phyloP scores from a whole-genome alignment of 2,113 vertebrate species.

The Anolis sagrei region DNA sequence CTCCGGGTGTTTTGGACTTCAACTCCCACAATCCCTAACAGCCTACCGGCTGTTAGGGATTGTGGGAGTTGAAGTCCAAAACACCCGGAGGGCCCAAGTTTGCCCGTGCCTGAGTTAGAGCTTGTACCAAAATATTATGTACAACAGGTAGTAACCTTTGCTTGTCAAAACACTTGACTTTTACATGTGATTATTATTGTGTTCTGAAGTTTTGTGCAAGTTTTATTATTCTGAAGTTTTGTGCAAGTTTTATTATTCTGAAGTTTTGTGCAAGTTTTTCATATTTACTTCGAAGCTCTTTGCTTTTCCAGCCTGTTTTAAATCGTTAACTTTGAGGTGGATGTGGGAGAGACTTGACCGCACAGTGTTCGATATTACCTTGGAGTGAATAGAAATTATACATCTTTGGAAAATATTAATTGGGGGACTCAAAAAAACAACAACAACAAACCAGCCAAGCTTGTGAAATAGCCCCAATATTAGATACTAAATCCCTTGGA shows the following conservation, averaged over 20 bases:
- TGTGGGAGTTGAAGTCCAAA: too few relatives aligned
- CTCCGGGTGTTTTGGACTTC: too few relatives aligned
- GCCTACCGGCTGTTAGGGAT: too few relatives aligned
- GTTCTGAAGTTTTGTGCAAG: not conserved
- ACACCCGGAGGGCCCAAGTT: too few relatives aligned
- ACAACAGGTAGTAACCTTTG: accelerated
- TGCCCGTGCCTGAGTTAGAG: too few relatives aligned
- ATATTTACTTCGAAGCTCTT: constrained; percentile 55
- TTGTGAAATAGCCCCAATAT: not conserved
- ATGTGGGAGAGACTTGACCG: constrained; percentile 15
- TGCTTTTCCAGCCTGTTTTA: constrained; percentile 69
- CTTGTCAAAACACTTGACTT: not conserved
- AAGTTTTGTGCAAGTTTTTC: constrained; percentile 25
- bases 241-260: too few relatives aligned
- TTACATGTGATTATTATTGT: not conserved
- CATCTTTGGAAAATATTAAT: not conserved
- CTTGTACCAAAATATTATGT: not conserved
- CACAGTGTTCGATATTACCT: constrained; percentile 16
- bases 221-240: too few relatives aligned
- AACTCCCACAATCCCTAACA: too few relatives aligned
- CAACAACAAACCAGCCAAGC: not conserved
- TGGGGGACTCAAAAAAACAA: not conserved
- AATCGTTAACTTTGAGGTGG: not conserved
- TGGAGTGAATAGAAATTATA: not conserved
- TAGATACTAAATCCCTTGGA: too few relatives aligned